These are phyloP conservation scores for Vesta saturnalis DNA, from an alignment of 2,888 invertebrate genomes.

Conservation along the genomic window DNA sequence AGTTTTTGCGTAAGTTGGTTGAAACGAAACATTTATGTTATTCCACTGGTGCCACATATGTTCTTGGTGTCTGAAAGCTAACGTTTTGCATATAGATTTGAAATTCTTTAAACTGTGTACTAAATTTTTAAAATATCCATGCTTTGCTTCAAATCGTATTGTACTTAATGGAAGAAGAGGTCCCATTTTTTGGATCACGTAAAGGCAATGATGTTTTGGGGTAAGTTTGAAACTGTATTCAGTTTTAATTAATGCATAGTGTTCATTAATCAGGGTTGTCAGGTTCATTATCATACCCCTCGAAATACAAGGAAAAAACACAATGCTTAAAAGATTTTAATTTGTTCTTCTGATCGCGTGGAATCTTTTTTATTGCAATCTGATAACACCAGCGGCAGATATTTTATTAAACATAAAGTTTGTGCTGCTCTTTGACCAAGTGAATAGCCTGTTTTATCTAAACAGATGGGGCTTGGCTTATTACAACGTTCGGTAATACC, in stretches of 20 bases:
- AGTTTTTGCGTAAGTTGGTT: conserved; percentile 14
- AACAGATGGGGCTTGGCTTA: conserved; percentile 24
- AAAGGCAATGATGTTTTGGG: conserved; percentile 30
- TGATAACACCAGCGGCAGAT: conserved; percentile 29
- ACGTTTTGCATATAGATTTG: conserved; percentile 23
- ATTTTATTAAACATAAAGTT: conserved; percentile 28
- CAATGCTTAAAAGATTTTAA: conserved; percentile 12
- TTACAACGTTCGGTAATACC: conserved; percentile 17
- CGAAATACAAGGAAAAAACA: too few species aligned
- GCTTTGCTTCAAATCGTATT: conserved; percentile 32
- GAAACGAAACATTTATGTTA: neutral
- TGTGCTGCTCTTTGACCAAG: conserved; percentile 31
- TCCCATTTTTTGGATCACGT: conserved; percentile 27
- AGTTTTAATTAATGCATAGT: conserved; percentile 19
- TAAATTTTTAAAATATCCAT: conserved; percentile 27
- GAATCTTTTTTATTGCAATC: conserved; percentile 5
- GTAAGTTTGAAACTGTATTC: conserved; percentile 22
- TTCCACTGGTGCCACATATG: conserved; percentile 23
- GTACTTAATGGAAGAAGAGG: conserved; percentile 16
- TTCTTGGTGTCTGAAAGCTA: conserved; percentile 27
- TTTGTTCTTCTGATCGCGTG: conserved; percentile 9
- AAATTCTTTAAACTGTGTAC: conserved; percentile 22
- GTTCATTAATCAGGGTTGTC: too few species aligned
- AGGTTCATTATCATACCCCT: too few species aligned
- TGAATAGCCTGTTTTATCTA: conserved; percentile 26